Conservation (phyloP, 2,888 invertebrate species). For the Hydrotaea cyrtoneurina region DNA sequence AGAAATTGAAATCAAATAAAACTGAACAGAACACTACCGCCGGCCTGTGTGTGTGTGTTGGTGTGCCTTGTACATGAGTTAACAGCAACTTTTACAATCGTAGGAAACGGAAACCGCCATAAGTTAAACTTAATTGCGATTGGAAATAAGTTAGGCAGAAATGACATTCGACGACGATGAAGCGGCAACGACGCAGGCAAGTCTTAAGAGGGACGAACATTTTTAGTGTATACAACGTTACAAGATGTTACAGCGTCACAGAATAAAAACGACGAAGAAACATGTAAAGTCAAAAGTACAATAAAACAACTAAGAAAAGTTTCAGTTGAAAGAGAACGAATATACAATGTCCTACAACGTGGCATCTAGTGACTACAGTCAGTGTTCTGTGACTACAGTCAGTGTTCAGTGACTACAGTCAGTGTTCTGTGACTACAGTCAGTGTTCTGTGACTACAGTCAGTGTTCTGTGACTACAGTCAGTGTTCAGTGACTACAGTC, state of each 20-base stretch:
- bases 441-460: too few species aligned
- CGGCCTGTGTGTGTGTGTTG: neutral
- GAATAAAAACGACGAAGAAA: neutral
- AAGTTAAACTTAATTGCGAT: conserved; percentile 53
- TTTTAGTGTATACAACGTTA: neutral
- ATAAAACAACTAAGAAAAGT: neutral
- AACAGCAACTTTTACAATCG: conserved; percentile 8
- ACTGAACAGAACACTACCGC: conserved; percentile 13
- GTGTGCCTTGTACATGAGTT: conserved; percentile 1
- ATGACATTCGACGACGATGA: conserved; percentile 32
- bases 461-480: too few species aligned
- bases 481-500: too few species aligned
- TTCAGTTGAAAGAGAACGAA: neutral
- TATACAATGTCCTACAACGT: neutral
- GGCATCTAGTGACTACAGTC: too few species aligned
- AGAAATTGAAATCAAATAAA: conserved; percentile 45
- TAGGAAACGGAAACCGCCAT: conserved; percentile 51
- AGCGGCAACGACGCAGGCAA: neutral
- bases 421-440: too few species aligned
- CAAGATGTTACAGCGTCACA: neutral
- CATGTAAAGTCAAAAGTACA: neutral
- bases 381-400: too few species aligned
- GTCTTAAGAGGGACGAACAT: neutral
- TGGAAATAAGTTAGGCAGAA: conserved; percentile 53
- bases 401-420: too few species aligned